Base-by-base conservation (phyloP, 2,113 vertebrate species). In the Bostrychus sinensis region DNA sequence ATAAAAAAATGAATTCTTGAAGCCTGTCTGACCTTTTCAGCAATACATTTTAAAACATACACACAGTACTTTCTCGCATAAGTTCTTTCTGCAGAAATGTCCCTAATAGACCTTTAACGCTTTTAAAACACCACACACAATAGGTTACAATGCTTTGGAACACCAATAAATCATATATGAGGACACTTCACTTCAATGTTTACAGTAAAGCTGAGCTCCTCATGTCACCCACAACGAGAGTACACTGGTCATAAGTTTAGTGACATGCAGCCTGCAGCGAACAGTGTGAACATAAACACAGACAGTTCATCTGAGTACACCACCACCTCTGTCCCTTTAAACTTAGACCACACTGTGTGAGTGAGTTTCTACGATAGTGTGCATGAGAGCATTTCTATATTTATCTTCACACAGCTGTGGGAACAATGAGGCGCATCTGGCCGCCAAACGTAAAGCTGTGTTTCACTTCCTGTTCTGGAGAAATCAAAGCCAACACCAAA, bases 361-460 rank as follows among this genome's bases (percentile, higher is more conserved):
- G 8, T 25, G 10, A 48, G 9, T 28, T n/a, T 41, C 58, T 63
- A 55, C 62, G 30, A 55, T 56, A 64, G 60, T 58, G 53, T 56
- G 59, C 19, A 12, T 60, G 68, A 36, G 45, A 69, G 66, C 53
- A 43, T 68, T 53, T 70, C 25, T 50, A 13, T 67, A 56, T 77
- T 77, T 66, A 62, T 28, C 57, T 50, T 30, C 56, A 51, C 56
- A 51, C 73, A 83, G 63, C 72, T 80, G 75, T 28, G 41, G 54
- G 43, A 22, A 48, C 36, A 56, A 16, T 60, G 56, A n/a, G 2
- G 17, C 62, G 62, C 70, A 72, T 79, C 67, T 72, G 70, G 46
- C 20, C 4, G 0, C 62, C 13, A 37, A 41, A 10, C 59, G 54
- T 70, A 41, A 67, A 39, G 22, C 48, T 23, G 48, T 30, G 30